Evolutionary conservation across 2,797 vertebrate genomes (phyloP).

Genomic region (Syngnathus rostellatus): DNA sequence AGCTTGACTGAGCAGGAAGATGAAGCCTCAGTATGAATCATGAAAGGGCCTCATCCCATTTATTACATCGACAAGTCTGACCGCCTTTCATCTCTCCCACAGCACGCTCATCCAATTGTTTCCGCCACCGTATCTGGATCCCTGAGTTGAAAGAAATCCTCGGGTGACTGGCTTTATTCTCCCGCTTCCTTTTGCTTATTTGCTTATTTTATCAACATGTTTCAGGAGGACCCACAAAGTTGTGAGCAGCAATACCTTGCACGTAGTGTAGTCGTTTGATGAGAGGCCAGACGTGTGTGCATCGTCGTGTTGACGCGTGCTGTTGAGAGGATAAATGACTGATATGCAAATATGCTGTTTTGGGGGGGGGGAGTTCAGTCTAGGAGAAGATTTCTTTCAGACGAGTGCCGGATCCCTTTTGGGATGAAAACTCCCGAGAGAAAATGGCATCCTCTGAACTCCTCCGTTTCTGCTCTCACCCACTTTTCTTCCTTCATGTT

Average conservation of each 20-base stretch:
- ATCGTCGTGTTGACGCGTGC: conserved; percentile 20
- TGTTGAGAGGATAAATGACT: conserved; percentile 36
- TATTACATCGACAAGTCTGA: conserved; percentile 50
- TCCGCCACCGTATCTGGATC: conserved; percentile 36
- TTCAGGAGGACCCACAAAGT: background rate
- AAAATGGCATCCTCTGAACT: conserved; percentile 50
- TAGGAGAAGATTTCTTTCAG: conserved; percentile 47
- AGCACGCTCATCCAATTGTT: conserved; percentile 40
- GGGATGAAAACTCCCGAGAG: conserved; percentile 54
- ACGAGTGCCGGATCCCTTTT: conserved; percentile 39
- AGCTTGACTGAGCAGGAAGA: conserved; percentile 46
- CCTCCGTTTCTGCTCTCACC: conserved; percentile 43
- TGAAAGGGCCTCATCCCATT: conserved; percentile 49
- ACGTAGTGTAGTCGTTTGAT: conserved; percentile 17
- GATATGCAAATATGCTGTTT: conserved; percentile 51
- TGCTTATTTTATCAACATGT: conserved; percentile 13
- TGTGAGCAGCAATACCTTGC: background rate
- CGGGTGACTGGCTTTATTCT: conserved; percentile 44
- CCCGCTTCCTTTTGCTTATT: conserved; percentile 26
- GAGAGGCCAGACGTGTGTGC: conserved; percentile 21
- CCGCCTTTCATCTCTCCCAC: conserved; percentile 52
- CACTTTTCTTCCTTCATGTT: conserved; percentile 42
- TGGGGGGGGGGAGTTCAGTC: conserved; percentile 26
- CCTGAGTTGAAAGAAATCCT: conserved; percentile 45
- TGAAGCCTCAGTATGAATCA: conserved; percentile 45